Evolutionary conservation across 2,888 invertebrate species (phyloP).

Genomic region (Galerucella calmariensis): DNA sequence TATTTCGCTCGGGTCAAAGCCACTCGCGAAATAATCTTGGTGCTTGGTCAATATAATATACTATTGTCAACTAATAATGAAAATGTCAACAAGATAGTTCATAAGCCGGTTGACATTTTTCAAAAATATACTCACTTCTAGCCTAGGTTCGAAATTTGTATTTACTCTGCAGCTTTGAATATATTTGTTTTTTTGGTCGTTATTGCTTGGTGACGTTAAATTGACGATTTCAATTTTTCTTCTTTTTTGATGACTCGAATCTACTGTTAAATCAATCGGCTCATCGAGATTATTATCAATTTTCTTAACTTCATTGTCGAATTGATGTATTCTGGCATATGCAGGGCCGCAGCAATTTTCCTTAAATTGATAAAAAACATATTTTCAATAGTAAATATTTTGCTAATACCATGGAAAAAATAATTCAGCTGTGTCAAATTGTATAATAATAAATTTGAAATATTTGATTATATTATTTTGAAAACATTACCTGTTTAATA

Average conservation of each 20-base stretch:
- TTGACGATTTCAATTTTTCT: constrained; percentile 5
- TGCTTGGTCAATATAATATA: no score
- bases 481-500: constrained; percentile 31
- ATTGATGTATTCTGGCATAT: neutral
- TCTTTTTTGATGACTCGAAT: constrained; percentile 10
- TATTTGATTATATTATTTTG: neutral
- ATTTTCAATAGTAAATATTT: no score
- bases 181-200: neutral
- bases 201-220: neutral
- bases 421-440: no score
- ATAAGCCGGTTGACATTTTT: neutral
- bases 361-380: neutral
- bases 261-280: constrained; percentile 46
- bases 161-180: neutral
- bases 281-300: constrained; percentile 31
- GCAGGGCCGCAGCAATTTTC: neutral
- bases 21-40: no score
- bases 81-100: no score
- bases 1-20: no score
- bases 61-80: no score
- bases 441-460: neutral
- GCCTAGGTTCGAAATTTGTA: constrained; percentile 18
- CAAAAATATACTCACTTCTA: constrained; percentile 21
- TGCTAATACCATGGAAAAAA: no score
- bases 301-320: neutral